These are phyloP conservation scores for Meganola albula DNA, from an alignment of 2,888 invertebrate genomes.

Conservation along the genomic window DNA sequence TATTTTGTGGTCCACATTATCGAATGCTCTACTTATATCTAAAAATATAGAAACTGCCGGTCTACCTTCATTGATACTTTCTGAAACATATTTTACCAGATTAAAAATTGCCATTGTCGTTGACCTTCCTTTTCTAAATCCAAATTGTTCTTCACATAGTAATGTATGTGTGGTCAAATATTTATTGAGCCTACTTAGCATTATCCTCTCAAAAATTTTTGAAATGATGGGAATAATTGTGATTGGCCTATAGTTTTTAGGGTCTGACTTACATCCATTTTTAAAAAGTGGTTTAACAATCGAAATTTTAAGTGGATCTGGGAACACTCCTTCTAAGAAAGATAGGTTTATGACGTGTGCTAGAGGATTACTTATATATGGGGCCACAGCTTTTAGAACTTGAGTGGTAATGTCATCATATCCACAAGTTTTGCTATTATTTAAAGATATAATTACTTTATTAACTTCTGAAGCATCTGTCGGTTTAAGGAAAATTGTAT, in stretches of 20 bases:
- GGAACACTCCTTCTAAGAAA: constrained; percentile 5
- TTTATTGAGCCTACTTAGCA: not conserved
- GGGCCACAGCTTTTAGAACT: not conserved
- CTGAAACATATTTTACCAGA: not conserved
- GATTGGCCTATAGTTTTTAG: constrained; percentile 8
- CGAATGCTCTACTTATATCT: constrained; percentile 11
- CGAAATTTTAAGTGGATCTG: constrained; percentile 2
- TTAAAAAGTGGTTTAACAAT: constrained; percentile 5
- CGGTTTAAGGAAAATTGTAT: no score
- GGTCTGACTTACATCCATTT: not conserved
- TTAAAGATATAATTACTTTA: no score
- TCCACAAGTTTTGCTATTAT: constrained; percentile 1
- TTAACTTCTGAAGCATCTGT: no score
- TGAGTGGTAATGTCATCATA: constrained; percentile 1
- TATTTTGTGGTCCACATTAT: constrained; percentile 6
- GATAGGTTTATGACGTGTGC: not conserved
- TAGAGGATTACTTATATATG: not conserved
- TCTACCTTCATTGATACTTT: constrained; percentile 3
- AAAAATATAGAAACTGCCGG: constrained; percentile 3
- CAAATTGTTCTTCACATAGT: constrained; percentile 5
- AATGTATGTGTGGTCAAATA: constrained; percentile 1
- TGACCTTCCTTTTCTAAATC: constrained; percentile 4
- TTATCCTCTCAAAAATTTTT: constrained; percentile 9
- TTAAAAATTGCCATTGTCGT: not conserved
- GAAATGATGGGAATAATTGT: constrained; percentile 2